A percentile compares a stretch with the other conserved stretches of the same genome.
Conservation (phyloP, 2,797 vertebrate species). For the Cetoscarus ocellatus region DNA sequence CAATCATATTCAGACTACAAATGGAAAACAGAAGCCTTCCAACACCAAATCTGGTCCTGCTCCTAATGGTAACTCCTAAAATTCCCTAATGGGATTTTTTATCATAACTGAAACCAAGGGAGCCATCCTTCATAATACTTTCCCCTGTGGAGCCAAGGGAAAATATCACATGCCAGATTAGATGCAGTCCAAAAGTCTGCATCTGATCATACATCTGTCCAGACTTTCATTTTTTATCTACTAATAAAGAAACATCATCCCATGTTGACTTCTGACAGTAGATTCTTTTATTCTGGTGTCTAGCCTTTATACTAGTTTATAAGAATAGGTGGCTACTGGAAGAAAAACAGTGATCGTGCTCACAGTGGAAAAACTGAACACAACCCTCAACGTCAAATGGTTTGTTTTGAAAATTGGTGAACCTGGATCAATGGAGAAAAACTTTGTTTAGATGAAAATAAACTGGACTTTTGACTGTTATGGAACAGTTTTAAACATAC, state of each 20-base stretch:
- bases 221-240: conserved; percentile 1
- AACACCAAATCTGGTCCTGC: no score
- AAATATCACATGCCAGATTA: not conserved
- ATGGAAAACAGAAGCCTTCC: no score
- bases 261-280: not conserved
- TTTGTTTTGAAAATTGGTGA: conserved; percentile 38
- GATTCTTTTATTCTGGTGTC: not conserved
- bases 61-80: not conserved
- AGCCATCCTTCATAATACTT: not conserved
- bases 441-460: conserved; percentile 36
- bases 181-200: conserved; percentile 1
- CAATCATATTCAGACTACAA: no score
- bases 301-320: conserved; percentile 1
- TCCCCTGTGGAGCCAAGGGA: not conserved
- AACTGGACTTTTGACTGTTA: conserved; percentile 30
- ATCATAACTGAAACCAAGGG: not conserved
- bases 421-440: conserved; percentile 32
- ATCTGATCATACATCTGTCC: conserved; percentile 1
- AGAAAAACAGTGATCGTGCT: conserved; percentile 2
- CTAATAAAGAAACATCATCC: not conserved
- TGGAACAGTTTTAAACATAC: conserved; percentile 19
- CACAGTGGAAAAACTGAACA: conserved; percentile 22
- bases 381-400: conserved; percentile 26
- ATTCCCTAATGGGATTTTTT: not conserved
- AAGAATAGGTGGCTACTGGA: not conserved